Base-by-base conservation (phyloP, 2,113 vertebrate genomes). In the Gymnobelideus leadbeateri region DNA sequence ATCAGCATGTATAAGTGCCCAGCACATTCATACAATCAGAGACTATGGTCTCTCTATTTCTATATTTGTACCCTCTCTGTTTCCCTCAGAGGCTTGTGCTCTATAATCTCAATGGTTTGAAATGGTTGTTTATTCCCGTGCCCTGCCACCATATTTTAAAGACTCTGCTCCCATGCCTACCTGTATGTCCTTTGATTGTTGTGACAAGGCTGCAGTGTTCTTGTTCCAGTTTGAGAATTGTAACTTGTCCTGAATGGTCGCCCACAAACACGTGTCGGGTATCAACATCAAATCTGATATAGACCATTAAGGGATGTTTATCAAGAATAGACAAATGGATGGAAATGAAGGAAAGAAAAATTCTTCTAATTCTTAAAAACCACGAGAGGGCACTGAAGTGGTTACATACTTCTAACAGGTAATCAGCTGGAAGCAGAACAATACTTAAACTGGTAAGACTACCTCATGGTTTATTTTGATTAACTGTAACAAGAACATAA, bases 191-290 rank as follows among this genome's bases (percentile, higher is more conserved):
- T 98, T 99, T 99, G 98, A 99, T 99, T 4, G 99, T 99, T 0
- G 99, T 99, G 92, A 99, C 99, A 91, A 99, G 98, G 96, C 99
- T 99, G 98, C 99, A 99, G 98, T 97, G 99, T 98, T 99, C 99
- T 98, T 99, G 99, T 96, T 99, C 99, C 98, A 99, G 98, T 98
- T 99, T 99, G 96, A 99, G 99, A 97, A 99, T 99, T 84, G 99
- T 99, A 97, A 99, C 99, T 98, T 99, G 99, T 94, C 99, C 99
- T 3, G 99, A 99, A 94, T 99, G 99, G 96, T 99, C 99, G 52
- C 99, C 99, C 26, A 99, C 99, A 97, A 99, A 99, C 89, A 99
- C 99, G 1, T 99, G 99, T 92, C 99, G 99, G 3, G 99, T 99
- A 98, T 99, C 99, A 95, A 99, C 99, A 95, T 99, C 99, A 96